phyloP scores from a whole-genome alignment of 2,113 vertebrate genomes.

The Elanoides forficatus region DNA sequence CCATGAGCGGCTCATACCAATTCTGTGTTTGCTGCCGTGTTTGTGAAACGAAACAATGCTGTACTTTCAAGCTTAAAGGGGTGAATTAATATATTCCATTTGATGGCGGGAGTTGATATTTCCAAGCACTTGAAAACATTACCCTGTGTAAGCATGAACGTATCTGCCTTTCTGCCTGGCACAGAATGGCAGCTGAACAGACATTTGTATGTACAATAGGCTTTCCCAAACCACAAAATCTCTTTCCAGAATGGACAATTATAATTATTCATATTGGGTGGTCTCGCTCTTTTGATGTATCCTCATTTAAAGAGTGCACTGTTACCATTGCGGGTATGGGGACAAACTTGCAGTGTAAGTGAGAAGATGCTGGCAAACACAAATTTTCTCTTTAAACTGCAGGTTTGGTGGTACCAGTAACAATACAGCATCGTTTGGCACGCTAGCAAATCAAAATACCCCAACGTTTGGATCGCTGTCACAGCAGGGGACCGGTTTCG shows the following conservation, averaged over 20 bases:
- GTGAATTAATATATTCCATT: background rate
- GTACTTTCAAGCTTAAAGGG: background rate
- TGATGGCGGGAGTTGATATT: background rate
- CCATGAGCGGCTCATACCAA: background rate
- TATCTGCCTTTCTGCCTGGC: background rate
- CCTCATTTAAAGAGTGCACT: background rate
- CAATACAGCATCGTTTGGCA: conserved; percentile 81
- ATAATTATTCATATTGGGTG: background rate
- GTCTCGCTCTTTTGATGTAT: background rate
- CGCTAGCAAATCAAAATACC: conserved; percentile 80
- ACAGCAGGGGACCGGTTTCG: conserved; percentile 82
- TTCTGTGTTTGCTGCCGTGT: background rate
- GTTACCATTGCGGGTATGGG: background rate
- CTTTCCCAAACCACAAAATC: background rate
- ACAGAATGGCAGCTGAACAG: background rate
- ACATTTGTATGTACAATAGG: rapidly evolving
- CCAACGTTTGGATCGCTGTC: conserved; percentile 86
- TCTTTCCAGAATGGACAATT: background rate
- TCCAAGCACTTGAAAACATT: background rate
- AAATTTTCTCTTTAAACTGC: background rate
- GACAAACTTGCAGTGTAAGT: background rate
- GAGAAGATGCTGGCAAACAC: background rate
- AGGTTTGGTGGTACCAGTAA: conserved; percentile 86
- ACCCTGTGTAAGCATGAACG: background rate
- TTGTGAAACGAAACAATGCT: rapidly evolving